Conservation (phyloP, 2,113 vertebrate genomes). For the Chaetops frenatus region DNA sequence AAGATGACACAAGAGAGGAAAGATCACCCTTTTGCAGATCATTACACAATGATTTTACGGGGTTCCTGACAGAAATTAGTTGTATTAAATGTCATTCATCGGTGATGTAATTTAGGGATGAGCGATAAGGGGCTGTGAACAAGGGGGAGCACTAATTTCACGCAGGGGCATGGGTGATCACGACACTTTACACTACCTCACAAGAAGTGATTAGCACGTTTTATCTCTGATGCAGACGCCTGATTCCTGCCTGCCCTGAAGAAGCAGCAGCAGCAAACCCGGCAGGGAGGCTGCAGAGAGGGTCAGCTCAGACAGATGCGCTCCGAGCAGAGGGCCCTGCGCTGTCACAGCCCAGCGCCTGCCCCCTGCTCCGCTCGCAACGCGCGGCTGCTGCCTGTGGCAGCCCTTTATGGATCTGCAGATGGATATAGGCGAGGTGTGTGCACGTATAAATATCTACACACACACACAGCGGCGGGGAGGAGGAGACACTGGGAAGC, state of each 20-base stretch:
- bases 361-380: accelerated
- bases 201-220: neutral
- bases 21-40: neutral
- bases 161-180: neutral
- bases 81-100: neutral
- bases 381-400: accelerated
- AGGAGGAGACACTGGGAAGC: neutral
- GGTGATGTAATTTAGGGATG: neutral
- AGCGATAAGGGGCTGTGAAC: neutral
- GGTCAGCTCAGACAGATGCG: neutral
- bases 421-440: neutral
- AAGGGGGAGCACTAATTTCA: neutral
- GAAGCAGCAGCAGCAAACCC: neutral
- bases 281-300: neutral
- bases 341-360: neutral
- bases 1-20: neutral
- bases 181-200: neutral
- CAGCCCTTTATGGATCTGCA: accelerated
- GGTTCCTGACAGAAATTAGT: neutral
- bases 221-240: neutral
- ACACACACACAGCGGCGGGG: neutral
- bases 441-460: neutral
- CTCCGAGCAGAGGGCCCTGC: neutral
- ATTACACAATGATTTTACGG: neutral
- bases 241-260: neutral